A percentile compares a stretch with the other conserved stretches of the same genome.
phyloP scores from a whole-genome alignment of 2,113 vertebrate genomes.

The Lepisosteus osseus region DNA sequence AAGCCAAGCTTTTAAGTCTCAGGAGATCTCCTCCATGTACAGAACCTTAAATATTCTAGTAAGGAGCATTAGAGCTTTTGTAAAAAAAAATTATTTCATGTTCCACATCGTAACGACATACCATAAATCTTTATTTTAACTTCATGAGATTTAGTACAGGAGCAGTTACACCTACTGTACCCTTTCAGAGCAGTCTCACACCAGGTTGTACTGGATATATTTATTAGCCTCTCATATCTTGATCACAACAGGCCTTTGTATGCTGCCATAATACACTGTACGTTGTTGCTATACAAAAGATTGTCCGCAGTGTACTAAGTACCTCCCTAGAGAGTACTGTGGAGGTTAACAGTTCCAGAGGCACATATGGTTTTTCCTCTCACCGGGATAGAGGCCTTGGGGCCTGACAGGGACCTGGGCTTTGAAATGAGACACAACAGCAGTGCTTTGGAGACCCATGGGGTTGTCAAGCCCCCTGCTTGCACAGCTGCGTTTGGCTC shows the following conservation, averaged over 20 bases:
- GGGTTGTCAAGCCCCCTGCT: conserved; percentile 11
- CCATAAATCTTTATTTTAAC: too few species aligned
- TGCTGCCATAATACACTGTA: neutral
- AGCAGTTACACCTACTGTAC: too few species aligned
- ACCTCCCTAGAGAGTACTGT: neutral
- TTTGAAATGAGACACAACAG: conserved; percentile 15
- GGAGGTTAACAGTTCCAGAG: neutral
- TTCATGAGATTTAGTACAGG: too few species aligned
- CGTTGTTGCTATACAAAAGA: neutral
- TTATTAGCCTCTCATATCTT: too few species aligned
- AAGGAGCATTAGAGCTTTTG: too few species aligned
- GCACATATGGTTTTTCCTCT: conserved; percentile 6
- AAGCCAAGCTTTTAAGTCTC: too few species aligned
- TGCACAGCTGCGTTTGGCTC: conserved; percentile 2
- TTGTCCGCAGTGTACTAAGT: neutral
- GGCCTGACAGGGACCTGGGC: conserved; percentile 16
- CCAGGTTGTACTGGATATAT: too few species aligned
- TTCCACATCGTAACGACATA: too few species aligned
- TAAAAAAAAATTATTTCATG: too few species aligned
- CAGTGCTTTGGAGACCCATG: neutral
- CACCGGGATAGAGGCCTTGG: conserved; percentile 16
- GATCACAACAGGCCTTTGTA: neutral
- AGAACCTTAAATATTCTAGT: too few species aligned
- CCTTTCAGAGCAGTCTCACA: too few species aligned
- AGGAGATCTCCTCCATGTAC: too few species aligned